A percentile compares a stretch with the other conserved stretches of the same genome.
These are phyloP conservation scores for Parnassius mnemosyne DNA, from an alignment of 2,888 invertebrate genomes.

Conservation along the genomic window DNA sequence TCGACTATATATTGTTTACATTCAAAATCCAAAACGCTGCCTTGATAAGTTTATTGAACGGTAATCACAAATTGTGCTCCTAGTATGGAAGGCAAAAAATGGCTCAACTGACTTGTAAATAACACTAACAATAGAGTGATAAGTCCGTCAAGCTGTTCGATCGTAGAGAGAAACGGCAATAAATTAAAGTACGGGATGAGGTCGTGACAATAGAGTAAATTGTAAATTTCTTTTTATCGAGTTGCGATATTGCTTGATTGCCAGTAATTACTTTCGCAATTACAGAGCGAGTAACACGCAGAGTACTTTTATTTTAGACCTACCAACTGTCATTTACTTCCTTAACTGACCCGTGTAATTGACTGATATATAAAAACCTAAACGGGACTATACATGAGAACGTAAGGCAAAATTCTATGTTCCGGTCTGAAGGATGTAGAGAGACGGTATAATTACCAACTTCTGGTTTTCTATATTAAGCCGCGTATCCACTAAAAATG, in stretches of 20 bases:
- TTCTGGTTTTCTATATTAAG: too few relatives aligned
- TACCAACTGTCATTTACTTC: neutral
- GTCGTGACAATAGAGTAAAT: conserved; percentile 23
- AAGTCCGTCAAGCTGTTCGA: conserved; percentile 39
- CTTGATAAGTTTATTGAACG: conserved; percentile 22
- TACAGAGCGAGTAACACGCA: neutral
- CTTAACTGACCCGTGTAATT: neutral
- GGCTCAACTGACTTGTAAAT: conserved; percentile 32
- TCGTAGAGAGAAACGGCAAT: conserved; percentile 31
- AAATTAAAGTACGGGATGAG: conserved; percentile 29
- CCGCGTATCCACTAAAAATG: too few relatives aligned
- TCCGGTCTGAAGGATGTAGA: too few relatives aligned
- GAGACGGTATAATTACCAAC: too few relatives aligned
- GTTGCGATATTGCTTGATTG: conserved; percentile 35
- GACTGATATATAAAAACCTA: too few relatives aligned
- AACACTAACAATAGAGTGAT: conserved; percentile 43
- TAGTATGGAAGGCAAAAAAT: conserved; percentile 29
- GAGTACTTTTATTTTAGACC: too few relatives aligned
- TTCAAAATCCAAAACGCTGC: conserved; percentile 28
- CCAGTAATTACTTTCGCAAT: conserved; percentile 36
- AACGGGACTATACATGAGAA: too few relatives aligned
- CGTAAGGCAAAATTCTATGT: too few relatives aligned
- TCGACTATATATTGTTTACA: conserved; percentile 23
- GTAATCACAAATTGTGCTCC: conserved; percentile 36
- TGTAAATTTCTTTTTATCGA: conserved; percentile 21